Percentiles rank a stretch among this genome's conserved stretches.
Evolutionary conservation across 1,140 invertebrate genomes (phyloP).

Genomic region (Drusus annulatus): DNA sequence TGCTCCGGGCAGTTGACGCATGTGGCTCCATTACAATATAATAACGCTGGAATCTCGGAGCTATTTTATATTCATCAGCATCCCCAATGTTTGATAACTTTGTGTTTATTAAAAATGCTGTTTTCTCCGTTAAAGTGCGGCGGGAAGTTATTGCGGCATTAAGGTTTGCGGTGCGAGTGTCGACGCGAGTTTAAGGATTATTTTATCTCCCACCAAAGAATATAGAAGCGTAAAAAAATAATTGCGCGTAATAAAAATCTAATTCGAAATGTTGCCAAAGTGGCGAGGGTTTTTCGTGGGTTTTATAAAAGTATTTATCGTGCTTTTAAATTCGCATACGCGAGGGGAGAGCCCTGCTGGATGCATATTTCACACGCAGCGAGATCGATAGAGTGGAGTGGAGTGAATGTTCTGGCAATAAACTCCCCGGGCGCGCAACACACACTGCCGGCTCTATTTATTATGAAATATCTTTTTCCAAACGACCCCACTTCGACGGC

Average conservation of each 20-base stretch:
- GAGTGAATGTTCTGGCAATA: constrained; percentile 41
- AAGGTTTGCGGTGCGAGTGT: not conserved
- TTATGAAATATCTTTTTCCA: constrained; percentile 59
- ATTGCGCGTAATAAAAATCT: no score
- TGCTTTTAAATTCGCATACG: constrained; percentile 3
- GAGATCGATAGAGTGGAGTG: constrained; percentile 42
- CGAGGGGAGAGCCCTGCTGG: not conserved
- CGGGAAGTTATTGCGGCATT: constrained; percentile 6
- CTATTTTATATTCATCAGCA: constrained; percentile 44
- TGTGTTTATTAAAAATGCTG: constrained; percentile 39
- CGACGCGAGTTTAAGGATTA: not conserved
- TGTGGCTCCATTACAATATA: constrained; percentile 49
- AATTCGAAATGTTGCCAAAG: no score
- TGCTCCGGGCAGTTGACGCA: constrained; percentile 41
- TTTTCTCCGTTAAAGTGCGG: constrained; percentile 11
- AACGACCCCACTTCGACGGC: constrained; percentile 56
- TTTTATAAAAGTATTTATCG: not conserved
- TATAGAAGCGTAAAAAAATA: no score
- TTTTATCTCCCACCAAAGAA: not conserved
- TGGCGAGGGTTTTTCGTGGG: not conserved
- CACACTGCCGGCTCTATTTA: constrained; percentile 46
- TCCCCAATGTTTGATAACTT: constrained; percentile 40
- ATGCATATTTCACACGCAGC: constrained; percentile 38
- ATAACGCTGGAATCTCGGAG: constrained; percentile 32
- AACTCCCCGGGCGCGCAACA: constrained; percentile 40